A percentile compares a stretch with the other conserved stretches of the same genome.
These are phyloP conservation scores for Botrylloides violaceus DNA, from an alignment of 23 tunicate genomes.

Conservation along the genomic window DNA sequence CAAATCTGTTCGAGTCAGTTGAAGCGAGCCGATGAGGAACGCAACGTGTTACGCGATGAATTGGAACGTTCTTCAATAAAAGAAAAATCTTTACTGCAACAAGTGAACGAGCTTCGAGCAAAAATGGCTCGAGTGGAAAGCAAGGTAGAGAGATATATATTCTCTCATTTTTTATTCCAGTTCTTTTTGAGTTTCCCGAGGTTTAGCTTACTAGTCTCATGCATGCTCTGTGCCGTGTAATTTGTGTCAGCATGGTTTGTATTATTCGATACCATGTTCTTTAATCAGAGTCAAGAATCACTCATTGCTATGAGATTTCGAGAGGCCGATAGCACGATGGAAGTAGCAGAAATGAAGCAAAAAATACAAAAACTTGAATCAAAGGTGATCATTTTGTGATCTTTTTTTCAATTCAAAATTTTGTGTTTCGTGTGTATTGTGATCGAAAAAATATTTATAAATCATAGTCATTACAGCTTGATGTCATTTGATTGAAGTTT, in stretches of 20 bases:
- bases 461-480: too few relatives aligned
- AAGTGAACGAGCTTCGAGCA: conserved; percentile 37
- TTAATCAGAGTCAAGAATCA: conserved; percentile 59
- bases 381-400: too few relatives aligned
- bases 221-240: not conserved
- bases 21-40: conserved; percentile 75
- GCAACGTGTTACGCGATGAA: conserved; percentile 16
- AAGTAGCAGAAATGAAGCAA: conserved; percentile 70
- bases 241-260: not conserved
- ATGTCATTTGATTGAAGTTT: too few relatives aligned
- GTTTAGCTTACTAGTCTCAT: too few relatives aligned
- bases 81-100: conserved; percentile 44
- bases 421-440: too few relatives aligned
- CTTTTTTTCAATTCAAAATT: not conserved
- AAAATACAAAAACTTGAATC: conserved; percentile 33
- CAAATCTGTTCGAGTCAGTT: conserved; percentile 56
- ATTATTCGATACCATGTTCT: not conserved
- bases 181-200: too few relatives aligned
- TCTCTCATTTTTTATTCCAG: too few relatives aligned
- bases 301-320: conserved; percentile 42
- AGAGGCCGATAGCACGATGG: conserved; percentile 73
- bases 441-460: too few relatives aligned
- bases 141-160: conserved; percentile 49
- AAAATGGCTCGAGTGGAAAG: conserved; percentile 57
- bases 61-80: conserved; percentile 19